These are phyloP conservation scores for Chloebia gouldiae DNA, from an alignment of 2,113 vertebrate species.

Conservation along the genomic window DNA sequence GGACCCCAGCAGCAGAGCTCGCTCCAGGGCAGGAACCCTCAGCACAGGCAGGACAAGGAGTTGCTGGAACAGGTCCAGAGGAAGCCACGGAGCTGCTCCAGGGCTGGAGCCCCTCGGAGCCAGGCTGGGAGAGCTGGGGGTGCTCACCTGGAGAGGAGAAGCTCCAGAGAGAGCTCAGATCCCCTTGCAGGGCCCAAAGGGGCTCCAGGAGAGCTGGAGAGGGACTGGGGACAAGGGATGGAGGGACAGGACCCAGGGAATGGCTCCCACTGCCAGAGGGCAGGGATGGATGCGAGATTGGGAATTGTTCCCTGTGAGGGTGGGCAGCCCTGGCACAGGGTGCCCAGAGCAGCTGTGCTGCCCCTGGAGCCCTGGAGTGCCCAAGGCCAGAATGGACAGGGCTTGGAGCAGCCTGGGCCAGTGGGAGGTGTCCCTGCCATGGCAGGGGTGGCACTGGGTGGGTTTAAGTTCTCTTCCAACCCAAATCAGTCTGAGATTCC, in stretches of 20 bases:
- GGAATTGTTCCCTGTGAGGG: not conserved
- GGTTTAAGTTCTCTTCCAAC: rapidly evolving
- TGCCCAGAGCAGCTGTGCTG: not conserved
- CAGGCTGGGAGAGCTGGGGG: not conserved
- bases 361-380: not conserved
- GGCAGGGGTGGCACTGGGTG: rapidly evolving
- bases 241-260: not conserved
- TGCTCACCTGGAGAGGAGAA: not conserved
- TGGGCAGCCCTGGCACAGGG: not conserved
- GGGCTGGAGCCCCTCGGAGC: not conserved
- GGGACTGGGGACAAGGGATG: not conserved
- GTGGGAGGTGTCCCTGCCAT: not conserved
- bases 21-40: not conserved
- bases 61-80: not conserved
- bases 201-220: not conserved
- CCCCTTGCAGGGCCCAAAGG: rapidly evolving
- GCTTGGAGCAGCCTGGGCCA: not conserved
- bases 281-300: not conserved
- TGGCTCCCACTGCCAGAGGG: not conserved
- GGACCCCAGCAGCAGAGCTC: not conserved
- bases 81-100: rapidly evolving
- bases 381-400: not conserved
- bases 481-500: not conserved
- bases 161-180: not conserved
- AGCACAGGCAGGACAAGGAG: not conserved